Conservation (phyloP, 2,888 invertebrate genomes). For the Exephanes ischioxanthus region DNA sequence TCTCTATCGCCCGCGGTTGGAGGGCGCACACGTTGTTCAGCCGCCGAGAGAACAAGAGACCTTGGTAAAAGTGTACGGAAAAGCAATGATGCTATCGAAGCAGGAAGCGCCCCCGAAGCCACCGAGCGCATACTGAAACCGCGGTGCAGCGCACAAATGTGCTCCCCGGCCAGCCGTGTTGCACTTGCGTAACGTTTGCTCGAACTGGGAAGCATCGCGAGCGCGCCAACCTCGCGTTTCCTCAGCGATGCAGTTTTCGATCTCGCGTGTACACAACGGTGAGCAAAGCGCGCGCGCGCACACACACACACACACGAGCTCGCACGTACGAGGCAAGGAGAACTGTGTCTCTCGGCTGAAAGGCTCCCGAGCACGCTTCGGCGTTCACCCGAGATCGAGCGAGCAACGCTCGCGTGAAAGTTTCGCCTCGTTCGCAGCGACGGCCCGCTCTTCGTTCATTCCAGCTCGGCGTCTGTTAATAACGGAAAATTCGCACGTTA, state of each 20-base stretch:
- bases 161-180: constrained; percentile 32
- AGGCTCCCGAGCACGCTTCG: constrained; percentile 42
- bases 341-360: constrained; percentile 43
- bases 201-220: constrained; percentile 54
- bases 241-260: constrained; percentile 57
- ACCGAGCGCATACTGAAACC: constrained; percentile 23
- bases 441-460: constrained; percentile 32
- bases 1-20: constrained; percentile 26
- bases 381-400: constrained; percentile 37
- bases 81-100: constrained; percentile 65
- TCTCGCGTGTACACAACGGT: constrained; percentile 43
- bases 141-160: constrained; percentile 47
- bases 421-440: constrained; percentile 52
- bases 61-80: constrained; percentile 64
- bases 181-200: constrained; percentile 61
- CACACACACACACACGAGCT: background rate
- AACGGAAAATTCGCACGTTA: constrained; percentile 52
- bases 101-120: constrained; percentile 58
- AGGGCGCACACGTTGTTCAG: background rate
- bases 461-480: background rate
- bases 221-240: constrained; percentile 45
- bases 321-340: background rate
- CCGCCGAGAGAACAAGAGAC: constrained; percentile 57
- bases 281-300: constrained; percentile 3
- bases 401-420: constrained; percentile 57